A percentile compares a stretch with the other conserved stretches of the same genome.
These are phyloP conservation scores for Salvelinus alpinus DNA, from an alignment of 2,113 vertebrate species.

Conservation along the genomic window DNA sequence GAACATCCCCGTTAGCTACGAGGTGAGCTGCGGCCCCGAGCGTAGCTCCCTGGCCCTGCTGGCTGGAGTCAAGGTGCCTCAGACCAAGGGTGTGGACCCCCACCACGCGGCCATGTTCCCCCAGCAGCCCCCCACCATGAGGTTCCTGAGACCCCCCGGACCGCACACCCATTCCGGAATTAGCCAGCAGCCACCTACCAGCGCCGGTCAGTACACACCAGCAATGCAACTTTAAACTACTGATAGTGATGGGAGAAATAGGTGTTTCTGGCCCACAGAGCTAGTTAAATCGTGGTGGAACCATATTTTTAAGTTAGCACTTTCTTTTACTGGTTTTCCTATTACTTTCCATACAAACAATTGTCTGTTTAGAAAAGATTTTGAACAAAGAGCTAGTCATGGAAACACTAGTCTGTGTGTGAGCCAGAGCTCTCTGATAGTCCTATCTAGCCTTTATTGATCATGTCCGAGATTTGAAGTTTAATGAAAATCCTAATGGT, in stretches of 20 bases:
- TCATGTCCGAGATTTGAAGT: no score
- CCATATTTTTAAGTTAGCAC: no score
- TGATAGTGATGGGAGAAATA: background rate
- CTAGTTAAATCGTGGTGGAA: no score
- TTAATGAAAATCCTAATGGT: no score
- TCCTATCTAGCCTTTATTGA: no score
- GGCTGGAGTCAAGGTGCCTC: constrained; percentile 69
- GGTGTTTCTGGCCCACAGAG: background rate
- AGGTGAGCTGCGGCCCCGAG: constrained; percentile 75
- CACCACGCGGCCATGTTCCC: constrained; percentile 58
- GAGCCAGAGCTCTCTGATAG: no score
- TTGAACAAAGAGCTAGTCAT: no score
- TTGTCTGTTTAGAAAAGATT: no score
- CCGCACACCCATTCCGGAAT: constrained; percentile 15
- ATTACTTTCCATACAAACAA: no score
- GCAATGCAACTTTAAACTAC: no score
- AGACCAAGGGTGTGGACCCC: constrained; percentile 65
- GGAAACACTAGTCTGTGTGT: no score
- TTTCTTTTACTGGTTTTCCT: no score
- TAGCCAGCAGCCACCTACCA: constrained; percentile 45
- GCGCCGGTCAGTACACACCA: constrained; percentile 73
- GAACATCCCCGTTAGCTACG: constrained; percentile 83
- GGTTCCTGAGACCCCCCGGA: constrained; percentile 65
- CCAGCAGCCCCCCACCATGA: constrained; percentile 52
- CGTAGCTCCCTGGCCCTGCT: constrained; percentile 72